Percentiles rank a stretch among this genome's conserved stretches.
These are phyloP conservation scores for Homarus gammarus DNA, from an alignment of 2,888 invertebrate genomes.

Conservation along the genomic window DNA sequence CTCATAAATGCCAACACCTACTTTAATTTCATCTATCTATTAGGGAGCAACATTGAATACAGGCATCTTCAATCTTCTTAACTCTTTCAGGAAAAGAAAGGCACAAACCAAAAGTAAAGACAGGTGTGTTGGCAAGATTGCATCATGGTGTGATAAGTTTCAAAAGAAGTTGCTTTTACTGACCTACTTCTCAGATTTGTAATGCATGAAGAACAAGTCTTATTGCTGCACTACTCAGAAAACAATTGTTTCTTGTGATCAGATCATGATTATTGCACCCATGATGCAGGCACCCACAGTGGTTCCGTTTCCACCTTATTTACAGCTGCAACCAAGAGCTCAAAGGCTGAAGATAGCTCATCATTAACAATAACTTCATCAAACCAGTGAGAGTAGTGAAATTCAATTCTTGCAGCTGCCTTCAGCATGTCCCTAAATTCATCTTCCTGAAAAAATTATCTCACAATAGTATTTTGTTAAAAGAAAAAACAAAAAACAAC, in stretches of 20 bases:
- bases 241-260: background rate
- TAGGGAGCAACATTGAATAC: constrained; percentile 14
- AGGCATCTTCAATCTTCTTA: constrained; percentile 7
- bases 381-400: constrained; percentile 94
- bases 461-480: background rate
- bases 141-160: background rate
- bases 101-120: constrained; percentile 66
- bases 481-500: background rate
- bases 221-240: constrained; percentile 61
- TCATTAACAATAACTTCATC: constrained; percentile 96
- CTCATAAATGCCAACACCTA: background rate
- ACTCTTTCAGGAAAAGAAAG: constrained; percentile 51
- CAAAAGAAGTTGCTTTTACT: constrained; percentile 2
- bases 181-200: constrained; percentile 28
- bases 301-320: constrained; percentile 94
- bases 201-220: constrained; percentile 44
- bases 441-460: constrained; percentile 86
- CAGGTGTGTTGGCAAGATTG: constrained; percentile 33
- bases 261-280: constrained; percentile 83
- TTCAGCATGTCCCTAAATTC: constrained; percentile 93
- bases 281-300: constrained; percentile 96
- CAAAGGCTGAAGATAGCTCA: constrained; percentile 90
- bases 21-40: background rate
- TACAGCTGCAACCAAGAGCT: constrained; percentile 89
- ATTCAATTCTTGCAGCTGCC: constrained; percentile 92